Conservation (phyloP, 1,140 invertebrate genomes). For the Heliconius nattereri region DNA sequence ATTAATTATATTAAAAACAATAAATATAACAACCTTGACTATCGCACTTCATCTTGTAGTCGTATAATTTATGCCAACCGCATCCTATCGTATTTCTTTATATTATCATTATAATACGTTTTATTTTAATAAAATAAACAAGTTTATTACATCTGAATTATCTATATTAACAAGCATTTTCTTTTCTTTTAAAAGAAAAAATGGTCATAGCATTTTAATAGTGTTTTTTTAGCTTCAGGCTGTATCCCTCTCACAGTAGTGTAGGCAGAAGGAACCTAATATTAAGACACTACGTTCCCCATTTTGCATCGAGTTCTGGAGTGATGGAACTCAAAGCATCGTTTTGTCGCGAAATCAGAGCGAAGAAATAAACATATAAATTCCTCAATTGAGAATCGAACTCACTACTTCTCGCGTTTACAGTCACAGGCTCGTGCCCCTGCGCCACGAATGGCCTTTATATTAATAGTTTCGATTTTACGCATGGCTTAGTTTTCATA, state of each 20-base stretch:
- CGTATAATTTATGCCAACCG: constrained; percentile 12
- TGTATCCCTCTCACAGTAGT: too few species aligned
- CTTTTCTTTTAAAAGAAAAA: not conserved
- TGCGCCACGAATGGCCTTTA: not conserved
- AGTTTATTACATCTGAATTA: too few species aligned
- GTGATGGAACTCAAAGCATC: too few species aligned
- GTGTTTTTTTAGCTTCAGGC: not conserved
- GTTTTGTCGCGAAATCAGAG: too few species aligned
- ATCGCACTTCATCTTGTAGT: not conserved
- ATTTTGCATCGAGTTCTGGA: too few species aligned
- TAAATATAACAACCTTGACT: not conserved
- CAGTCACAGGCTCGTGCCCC: too few species aligned
- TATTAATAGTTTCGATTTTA: constrained; percentile 15
- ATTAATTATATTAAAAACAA: not conserved
- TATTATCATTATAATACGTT: not conserved
- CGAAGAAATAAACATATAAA: too few species aligned
- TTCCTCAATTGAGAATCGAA: too few species aligned
- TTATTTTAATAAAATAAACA: not conserved
- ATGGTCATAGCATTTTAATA: not conserved
- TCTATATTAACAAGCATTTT: too few species aligned
- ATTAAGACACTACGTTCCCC: too few species aligned
- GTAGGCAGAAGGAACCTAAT: too few species aligned
- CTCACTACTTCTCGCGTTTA: too few species aligned
- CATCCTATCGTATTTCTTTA: not conserved
- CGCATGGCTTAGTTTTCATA: constrained; percentile 36